Percentiles rank a stretch among this genome's conserved stretches.
phyloP scores from a whole-genome alignment of 2,113 vertebrate species.

The Aepyceros melampus region DNA sequence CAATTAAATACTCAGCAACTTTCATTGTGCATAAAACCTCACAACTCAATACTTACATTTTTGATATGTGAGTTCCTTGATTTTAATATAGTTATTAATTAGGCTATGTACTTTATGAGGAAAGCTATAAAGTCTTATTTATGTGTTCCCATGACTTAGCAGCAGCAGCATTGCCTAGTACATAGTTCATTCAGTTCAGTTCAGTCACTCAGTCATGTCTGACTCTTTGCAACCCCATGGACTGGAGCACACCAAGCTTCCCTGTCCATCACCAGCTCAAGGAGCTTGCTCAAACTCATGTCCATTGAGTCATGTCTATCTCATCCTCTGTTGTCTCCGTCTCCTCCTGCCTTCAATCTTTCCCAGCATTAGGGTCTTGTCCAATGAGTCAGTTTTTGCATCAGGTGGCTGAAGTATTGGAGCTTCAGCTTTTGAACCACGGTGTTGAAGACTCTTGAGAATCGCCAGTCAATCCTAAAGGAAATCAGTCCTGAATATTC shows the following conservation, averaged over 20 bases:
- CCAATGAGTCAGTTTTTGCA: background rate
- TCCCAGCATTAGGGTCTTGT: background rate
- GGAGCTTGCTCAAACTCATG: background rate
- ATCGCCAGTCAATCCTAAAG: background rate
- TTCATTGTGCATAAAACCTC: background rate
- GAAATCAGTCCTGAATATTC: background rate
- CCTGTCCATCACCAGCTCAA: background rate
- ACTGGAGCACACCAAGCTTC: background rate
- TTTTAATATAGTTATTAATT: background rate
- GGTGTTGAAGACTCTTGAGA: background rate
- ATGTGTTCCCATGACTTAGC: background rate
- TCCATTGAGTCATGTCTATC: background rate
- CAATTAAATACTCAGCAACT: background rate
- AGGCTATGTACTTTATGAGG: background rate
- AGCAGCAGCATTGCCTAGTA: too few relatives aligned
- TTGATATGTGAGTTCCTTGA: background rate
- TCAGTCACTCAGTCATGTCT: background rate
- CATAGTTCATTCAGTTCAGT: background rate
- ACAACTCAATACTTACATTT: background rate
- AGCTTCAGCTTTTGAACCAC: background rate
- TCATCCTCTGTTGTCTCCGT: background rate
- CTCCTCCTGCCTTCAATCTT: background rate
- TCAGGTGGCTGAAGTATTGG: background rate
- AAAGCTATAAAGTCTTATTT: background rate
- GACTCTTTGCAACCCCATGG: background rate